Base-by-base conservation (phyloP, 1,140 invertebrate species). In the Apis florea region DNA sequence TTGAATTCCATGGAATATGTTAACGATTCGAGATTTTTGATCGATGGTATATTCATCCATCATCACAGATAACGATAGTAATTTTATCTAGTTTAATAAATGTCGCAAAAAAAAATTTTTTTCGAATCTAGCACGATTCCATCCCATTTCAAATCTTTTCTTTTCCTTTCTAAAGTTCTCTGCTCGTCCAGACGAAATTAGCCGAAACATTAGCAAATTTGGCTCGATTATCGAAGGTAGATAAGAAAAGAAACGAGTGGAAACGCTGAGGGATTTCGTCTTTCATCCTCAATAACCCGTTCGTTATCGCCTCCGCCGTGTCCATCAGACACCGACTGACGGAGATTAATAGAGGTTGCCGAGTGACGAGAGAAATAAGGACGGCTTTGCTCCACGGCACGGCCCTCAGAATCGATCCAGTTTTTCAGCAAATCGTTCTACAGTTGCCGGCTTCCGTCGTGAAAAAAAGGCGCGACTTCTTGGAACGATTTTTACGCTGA, bases 291-390 rank as follows among this genome's bases (percentile, higher is more conserved):
- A 58, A 82, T 78, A 78, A 85, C 69, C 71, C 82, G 74, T 77
- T 72, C 70, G 73, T 86, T 85, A 85, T 85, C 79, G 72, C 53
- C 76, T 83, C 49, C n/a, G n/a, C 68, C 53, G 47, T 56, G 15
- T 47, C 79, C 47, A 61, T 85, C 74, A 82, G 26, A 54, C 68
- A 53, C 67, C 31, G 73, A 73, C 58, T 77, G 85, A 82, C 85
- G 63, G 21, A 77, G 85, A 86, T 86, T 85, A 86, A 86, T 82
- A 83, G 75, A 78, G 58, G 53, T 10, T 21, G 72, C 47, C 49
- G 21, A 64, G 54, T 67, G 85, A 86, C 76, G 66, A 82, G 64
- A 74, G 53, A 31, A 67, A 64, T 77, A 67, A 85, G 70, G 64
- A 68, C 63, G 76, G 24, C 24, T n/a, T 66, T 66, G 70, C 24